Base-by-base conservation (phyloP, 2,797 vertebrate species). In the Rousettus madagascariensis region DNA sequence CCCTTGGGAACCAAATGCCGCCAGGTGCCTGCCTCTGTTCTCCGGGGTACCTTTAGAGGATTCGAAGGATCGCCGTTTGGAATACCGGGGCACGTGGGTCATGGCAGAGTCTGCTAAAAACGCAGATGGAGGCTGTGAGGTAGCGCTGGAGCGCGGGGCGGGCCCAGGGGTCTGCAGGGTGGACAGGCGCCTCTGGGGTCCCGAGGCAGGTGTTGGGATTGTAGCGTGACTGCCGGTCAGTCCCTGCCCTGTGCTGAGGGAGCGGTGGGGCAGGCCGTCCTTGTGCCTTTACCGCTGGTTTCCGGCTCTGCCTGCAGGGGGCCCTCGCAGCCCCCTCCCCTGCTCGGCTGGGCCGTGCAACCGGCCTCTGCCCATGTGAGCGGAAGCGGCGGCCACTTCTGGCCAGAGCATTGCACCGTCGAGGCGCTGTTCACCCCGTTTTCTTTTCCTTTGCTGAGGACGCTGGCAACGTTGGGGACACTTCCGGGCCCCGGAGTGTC, bases 171-270 rank as follows among this genome's bases (percentile, higher is more conserved):
- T 36, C 6, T 33, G 26, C 43, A 6, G 41, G 17, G 9, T 1
- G 3, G 17, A 41, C 8, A 6, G 61, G 46, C n/a, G 36, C 63
- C 77, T 43, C 2, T 0, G 17, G 4, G 24, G 16, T n/a, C n/a
- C 33, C 12, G 6, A 11, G 63, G n/a, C 28, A n/a, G 43, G 12
- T 2, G 11, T 2, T n/a, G 7, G 33, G 41, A 26, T 41, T 4
- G n/a, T 3, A 13, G 3, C 8, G 5, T 20, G 33, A 55, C 1
- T n/a, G 8, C 24, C 7, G 57, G 41, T 3, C 0, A 33, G 1
- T 33, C 30, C 53, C n/a, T 1, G 5, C 16, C 43, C 53, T 11
- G 2, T 0, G 0, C 26, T 24, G 6, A n/a, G n/a, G 33, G 16
- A 3, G 2, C 9, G 7, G n/a, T 24, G 17, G 46, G 30, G 63